A percentile compares a stretch with the other conserved stretches of the same genome.
These are phyloP conservation scores for Drosophila pachea DNA, from an alignment of 1,140 invertebrate genomes.

Conservation along the genomic window DNA sequence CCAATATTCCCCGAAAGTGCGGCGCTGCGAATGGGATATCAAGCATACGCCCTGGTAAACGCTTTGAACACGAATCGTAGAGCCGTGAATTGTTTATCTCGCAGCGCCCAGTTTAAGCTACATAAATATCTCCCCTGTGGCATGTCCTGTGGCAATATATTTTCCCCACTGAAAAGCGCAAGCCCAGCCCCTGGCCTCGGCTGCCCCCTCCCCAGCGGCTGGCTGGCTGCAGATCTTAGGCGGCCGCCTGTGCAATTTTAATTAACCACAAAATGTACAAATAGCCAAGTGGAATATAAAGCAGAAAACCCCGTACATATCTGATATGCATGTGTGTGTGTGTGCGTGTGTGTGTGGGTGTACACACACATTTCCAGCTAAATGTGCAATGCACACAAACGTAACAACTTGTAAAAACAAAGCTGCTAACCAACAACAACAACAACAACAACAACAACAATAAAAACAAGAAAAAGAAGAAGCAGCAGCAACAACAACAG, in stretches of 20 bases:
- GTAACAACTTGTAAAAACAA: constrained; percentile 67
- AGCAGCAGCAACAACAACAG: no score
- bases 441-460: constrained; percentile 31
- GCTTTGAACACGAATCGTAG: background rate
- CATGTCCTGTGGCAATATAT: constrained; percentile 5
- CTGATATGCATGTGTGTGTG: background rate
- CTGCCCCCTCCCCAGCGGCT: background rate
- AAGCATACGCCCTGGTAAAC: constrained; percentile 1
- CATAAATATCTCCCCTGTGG: background rate
- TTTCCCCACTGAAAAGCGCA: background rate
- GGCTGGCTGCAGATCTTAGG: background rate
- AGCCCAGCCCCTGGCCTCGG: background rate
- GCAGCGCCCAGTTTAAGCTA: background rate
- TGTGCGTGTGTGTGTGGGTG: background rate
- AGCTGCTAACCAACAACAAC: no score
- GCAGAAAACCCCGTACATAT: constrained; percentile 11
- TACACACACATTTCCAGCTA: constrained; percentile 2
- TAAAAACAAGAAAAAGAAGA: no score
- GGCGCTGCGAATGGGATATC: background rate
- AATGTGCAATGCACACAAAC: constrained; percentile 52
- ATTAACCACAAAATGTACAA: constrained; percentile 52
- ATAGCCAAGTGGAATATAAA: constrained; percentile 33
- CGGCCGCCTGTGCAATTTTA: constrained; percentile 46
- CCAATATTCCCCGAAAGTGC: background rate
- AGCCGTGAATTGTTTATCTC: background rate